Conservation (phyloP, 2,113 vertebrate species). For the Nematolebias whitei region DNA sequence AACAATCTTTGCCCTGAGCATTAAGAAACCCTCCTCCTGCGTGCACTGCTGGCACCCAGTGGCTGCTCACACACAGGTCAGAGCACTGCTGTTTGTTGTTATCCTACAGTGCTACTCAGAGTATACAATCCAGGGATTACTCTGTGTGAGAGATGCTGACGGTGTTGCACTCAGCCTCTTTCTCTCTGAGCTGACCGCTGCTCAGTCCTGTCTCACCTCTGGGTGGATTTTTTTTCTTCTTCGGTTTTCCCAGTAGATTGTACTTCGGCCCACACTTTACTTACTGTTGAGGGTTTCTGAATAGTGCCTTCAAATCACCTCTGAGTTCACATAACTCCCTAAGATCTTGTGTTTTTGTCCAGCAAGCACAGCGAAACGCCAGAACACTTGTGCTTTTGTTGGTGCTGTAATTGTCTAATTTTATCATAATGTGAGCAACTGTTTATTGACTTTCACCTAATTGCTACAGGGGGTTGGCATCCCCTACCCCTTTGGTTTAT, state of each 20-base stretch:
- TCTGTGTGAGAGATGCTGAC: background rate
- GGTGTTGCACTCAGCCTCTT: background rate
- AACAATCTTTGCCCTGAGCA: constrained; percentile 24
- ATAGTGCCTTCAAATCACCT: constrained; percentile 25
- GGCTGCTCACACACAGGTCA: constrained; percentile 23
- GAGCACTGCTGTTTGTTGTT: constrained; percentile 37
- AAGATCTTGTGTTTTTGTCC: constrained; percentile 2
- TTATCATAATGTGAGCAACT: background rate
- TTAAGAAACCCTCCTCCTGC: constrained; percentile 7
- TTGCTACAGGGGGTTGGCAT: constrained; percentile 14
- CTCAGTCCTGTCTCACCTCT: constrained; percentile 18
- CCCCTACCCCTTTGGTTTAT: too few relatives aligned
- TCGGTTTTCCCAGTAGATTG: constrained; percentile 8
- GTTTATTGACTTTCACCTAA: constrained; percentile 8
- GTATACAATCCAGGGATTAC: constrained; percentile 9
- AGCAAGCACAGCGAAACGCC: constrained; percentile 5
- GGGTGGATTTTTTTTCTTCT: constrained; percentile 1
- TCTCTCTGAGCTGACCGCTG: constrained; percentile 37
- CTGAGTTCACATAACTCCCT: background rate
- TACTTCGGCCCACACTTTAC: constrained; percentile 25
- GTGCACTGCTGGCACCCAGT: constrained; percentile 47
- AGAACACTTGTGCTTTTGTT: background rate
- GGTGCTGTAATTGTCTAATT: background rate
- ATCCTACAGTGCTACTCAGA: constrained; percentile 21
- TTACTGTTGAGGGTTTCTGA: constrained; percentile 13